Base-by-base conservation (phyloP, 2,113 vertebrate genomes). In the Rhinolophus ferrumequinum region DNA sequence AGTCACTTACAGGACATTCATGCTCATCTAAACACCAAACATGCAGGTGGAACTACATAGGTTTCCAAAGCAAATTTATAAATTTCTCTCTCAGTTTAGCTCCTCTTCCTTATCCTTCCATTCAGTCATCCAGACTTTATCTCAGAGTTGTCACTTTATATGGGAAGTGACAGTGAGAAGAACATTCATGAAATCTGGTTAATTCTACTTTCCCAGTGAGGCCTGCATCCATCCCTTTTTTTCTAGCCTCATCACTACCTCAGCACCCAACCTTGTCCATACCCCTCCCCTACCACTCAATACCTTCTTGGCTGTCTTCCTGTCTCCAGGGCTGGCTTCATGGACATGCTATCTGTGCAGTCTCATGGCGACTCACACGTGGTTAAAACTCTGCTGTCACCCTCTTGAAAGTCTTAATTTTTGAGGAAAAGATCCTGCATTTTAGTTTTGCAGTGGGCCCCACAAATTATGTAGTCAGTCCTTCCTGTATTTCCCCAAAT, bases 11-110 rank as follows among this genome's bases (percentile, higher is more conserved):
- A 24, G 41, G 35, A 80, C 52, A 89, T 69, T 69, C 35, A 38
- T 28, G 21, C 2, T 80, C 9, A 73, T 67, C 35, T 85, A 54
- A 96, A 90, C 28, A 50, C 16, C 24, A 92, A 90, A 52, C n/a
- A 66, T 38, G 6, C 33, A 64, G 33, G 41, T 81, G 35, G 47
- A 85, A 86, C 50, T 41, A 26, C 8, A 22, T 58, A 91, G 47
- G 3, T 82, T 77, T 92, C 58, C 83, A 89, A 89, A 94, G n/a
- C 7, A 95, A 83, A 89, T n/a, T n/a, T 44, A 66, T 81, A 52
- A 58, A 1, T 88, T 83, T 93, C 38, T 47, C 28, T 83, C 16
- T 90, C 69, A 93, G 67, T 83, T 77, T 66, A 90, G 22, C 58
- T 69, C 22, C 26, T 10, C 16, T 92, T 92, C 73, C 33, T 80